phyloP scores from a whole-genome alignment of 2,113 vertebrate species.

The Carollia perspicillata region DNA sequence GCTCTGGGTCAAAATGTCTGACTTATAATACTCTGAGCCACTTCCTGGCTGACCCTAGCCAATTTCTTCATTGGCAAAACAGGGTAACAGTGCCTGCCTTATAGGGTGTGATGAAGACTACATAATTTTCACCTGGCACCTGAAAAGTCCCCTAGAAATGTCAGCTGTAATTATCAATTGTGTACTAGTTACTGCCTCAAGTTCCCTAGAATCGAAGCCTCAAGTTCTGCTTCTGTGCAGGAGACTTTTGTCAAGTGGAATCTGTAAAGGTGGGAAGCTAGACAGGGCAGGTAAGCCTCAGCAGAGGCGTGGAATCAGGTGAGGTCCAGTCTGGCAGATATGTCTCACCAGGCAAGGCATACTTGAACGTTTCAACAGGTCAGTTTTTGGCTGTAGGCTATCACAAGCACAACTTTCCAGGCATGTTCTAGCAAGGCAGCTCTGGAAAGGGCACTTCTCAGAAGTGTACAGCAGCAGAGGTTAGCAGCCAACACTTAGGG shows the following conservation, averaged over 20 bases:
- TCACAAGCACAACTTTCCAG: background rate
- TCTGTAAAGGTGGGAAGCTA: rapidly evolving
- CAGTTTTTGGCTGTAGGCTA: background rate
- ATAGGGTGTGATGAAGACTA: background rate
- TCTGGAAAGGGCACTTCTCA: background rate
- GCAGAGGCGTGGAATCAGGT: rapidly evolving
- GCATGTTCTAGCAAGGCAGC: background rate
- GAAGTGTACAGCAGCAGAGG: rapidly evolving
- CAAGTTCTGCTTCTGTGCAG: background rate
- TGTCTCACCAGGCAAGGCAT: too few relatives aligned
- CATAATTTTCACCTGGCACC: rapidly evolving
- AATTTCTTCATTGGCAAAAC: background rate
- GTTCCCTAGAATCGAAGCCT: background rate
- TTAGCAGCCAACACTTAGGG: rapidly evolving
- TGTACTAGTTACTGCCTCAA: background rate
- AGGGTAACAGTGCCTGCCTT: rapidly evolving
- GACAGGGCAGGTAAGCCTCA: background rate
- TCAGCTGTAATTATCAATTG: background rate
- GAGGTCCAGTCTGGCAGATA: background rate
- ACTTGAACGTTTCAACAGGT: too few relatives aligned
- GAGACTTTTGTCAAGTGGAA: too few relatives aligned
- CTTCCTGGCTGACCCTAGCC: background rate
- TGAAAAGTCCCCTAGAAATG: too few relatives aligned
- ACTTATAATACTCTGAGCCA: background rate
- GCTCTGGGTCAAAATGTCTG: background rate